Percentiles rank a stretch among this genome's conserved stretches.
Evolutionary conservation across 1,140 invertebrate species (phyloP).

Genomic region (Tribolium castaneum): DNA sequence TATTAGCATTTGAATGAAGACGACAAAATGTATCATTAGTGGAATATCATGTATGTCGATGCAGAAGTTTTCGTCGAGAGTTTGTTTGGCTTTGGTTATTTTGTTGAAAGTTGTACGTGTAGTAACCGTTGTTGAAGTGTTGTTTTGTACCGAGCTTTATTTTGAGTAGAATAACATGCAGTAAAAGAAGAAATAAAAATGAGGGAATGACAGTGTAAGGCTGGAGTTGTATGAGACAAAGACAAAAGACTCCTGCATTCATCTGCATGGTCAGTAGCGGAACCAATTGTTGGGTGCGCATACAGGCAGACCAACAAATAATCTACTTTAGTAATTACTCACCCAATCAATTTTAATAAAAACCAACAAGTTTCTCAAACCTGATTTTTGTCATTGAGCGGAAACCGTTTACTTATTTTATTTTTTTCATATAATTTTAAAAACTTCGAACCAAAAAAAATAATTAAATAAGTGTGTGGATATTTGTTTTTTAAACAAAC

Average conservation of each 20-base stretch:
- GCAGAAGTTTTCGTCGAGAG: background rate
- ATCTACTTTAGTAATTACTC: no score
- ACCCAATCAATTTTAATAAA: no score
- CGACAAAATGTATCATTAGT: background rate
- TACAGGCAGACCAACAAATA: background rate
- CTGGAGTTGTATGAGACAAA: background rate
- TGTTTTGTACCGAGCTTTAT: conserved; percentile 15
- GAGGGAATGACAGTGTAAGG: conserved; percentile 3
- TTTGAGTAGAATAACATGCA: conserved; percentile 18
- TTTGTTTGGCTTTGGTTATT: background rate
- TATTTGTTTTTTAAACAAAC: no score
- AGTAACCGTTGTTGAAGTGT: background rate
- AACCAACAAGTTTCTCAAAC: no score
- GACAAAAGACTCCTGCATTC: background rate
- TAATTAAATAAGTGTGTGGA: no score
- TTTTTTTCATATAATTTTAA: no score
- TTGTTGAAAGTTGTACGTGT: background rate
- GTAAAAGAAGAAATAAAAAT: conserved; percentile 20
- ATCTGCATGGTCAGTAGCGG: background rate
- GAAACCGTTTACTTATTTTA: no score
- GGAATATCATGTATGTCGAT: background rate
- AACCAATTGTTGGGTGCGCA: background rate
- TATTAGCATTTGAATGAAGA: background rate
- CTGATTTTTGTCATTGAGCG: no score
- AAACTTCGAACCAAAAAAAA: no score